These are phyloP conservation scores for Triops longicaudatus DNA, from an alignment of 1,140 invertebrate species.

Conservation along the genomic window DNA sequence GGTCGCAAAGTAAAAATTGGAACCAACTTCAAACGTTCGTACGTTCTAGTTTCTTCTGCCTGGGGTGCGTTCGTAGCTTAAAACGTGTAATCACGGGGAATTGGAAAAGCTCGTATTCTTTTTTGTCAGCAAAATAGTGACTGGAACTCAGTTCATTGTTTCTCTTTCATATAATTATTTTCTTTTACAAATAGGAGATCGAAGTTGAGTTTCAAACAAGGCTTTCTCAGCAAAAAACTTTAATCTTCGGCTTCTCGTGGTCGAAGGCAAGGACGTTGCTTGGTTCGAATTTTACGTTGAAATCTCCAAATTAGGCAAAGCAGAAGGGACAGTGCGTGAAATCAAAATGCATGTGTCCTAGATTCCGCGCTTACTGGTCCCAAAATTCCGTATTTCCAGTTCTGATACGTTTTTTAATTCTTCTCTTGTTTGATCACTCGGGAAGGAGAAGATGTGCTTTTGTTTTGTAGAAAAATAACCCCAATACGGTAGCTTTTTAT, in stretches of 20 bases:
- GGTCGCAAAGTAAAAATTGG: neutral
- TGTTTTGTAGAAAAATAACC: neutral
- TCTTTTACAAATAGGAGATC: neutral
- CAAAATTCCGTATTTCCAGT: too few species aligned
- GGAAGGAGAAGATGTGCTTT: neutral
- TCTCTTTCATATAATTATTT: neutral
- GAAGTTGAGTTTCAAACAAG: neutral
- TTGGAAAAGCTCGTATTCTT: conserved; percentile 10
- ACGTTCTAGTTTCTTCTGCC: neutral
- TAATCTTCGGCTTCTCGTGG: too few species aligned
- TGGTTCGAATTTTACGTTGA: neutral
- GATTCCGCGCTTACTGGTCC: neutral
- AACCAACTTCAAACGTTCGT: neutral
- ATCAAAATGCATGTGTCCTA: neutral
- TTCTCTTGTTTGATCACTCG: neutral
- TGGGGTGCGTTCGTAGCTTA: neutral
- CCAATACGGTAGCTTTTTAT: neutral
- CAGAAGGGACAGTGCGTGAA: neutral
- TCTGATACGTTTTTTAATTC: neutral
- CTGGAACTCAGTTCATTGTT: neutral
- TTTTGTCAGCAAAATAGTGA: neutral
- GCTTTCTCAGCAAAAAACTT: too few species aligned
- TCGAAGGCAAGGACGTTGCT: neutral
- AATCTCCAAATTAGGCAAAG: neutral
- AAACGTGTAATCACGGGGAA: neutral